These are phyloP conservation scores for Mayetiola destructor DNA, from an alignment of 2,888 invertebrate genomes.

Conservation along the genomic window DNA sequence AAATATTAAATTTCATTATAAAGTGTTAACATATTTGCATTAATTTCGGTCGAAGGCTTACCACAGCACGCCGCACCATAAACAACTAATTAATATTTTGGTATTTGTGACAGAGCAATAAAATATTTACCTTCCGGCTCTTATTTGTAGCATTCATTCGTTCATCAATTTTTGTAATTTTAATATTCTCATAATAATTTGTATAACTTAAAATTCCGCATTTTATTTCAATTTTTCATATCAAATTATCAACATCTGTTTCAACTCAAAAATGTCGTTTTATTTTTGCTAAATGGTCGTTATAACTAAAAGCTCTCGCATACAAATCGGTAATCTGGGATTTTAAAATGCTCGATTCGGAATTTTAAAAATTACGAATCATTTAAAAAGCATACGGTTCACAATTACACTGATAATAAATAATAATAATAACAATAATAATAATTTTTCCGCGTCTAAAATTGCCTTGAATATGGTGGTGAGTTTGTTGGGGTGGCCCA, in stretches of 20 bases:
- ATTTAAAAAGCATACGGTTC: not conserved
- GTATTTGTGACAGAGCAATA: not conserved
- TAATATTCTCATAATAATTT: not conserved
- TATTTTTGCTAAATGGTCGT: not conserved
- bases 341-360: too few species aligned
- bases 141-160: too few species aligned
- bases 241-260: constrained; percentile 7
- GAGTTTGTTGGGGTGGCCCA: not conserved
- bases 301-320: too few species aligned
- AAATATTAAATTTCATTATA: constrained; percentile 8
- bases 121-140: not conserved
- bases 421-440: too few species aligned
- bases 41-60: constrained; percentile 4
- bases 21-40: constrained; percentile 12
- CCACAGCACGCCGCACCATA: not conserved
- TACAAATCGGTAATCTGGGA: too few species aligned
- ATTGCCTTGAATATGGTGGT: not conserved
- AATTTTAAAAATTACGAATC: too few species aligned
- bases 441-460: constrained; percentile 4
- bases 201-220: not conserved
- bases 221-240: not conserved
- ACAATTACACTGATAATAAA: constrained; percentile 8
- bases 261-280: constrained; percentile 2
- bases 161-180: constrained; percentile 5
- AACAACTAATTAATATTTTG: constrained; percentile 10